A percentile compares a stretch with the other conserved stretches of the same genome.
phyloP scores from a whole-genome alignment of 1,140 invertebrate genomes.

The Calephelis virginiensis region DNA sequence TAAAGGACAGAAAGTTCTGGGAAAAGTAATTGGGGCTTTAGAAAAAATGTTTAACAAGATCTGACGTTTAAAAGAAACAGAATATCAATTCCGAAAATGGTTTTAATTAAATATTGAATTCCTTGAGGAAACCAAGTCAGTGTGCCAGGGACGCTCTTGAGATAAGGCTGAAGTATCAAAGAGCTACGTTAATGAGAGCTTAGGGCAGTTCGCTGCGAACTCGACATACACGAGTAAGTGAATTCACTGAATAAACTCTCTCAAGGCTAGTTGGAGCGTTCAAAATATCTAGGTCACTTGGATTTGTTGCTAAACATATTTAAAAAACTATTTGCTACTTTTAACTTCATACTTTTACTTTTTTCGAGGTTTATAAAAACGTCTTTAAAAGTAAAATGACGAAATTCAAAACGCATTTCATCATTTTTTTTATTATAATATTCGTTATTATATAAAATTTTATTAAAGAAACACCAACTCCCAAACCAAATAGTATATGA shows the following conservation, averaged over 20 bases:
- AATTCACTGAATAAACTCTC: constrained; percentile 45
- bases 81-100: background rate
- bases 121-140: constrained; percentile 39
- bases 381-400: too few relatives aligned
- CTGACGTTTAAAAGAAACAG: background rate
- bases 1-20: background rate
- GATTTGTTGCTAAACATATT: constrained; percentile 19
- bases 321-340: background rate
- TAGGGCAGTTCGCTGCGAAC: constrained; percentile 32
- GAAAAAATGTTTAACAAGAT: background rate
- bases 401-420: too few relatives aligned
- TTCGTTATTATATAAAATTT: too few relatives aligned
- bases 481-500: too few relatives aligned
- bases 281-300: constrained; percentile 32
- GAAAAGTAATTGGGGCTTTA: background rate
- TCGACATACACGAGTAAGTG: constrained; percentile 39
- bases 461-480: too few relatives aligned
- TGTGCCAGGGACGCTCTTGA: constrained; percentile 53
- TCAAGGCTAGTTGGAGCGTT: constrained; percentile 27
- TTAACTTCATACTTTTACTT: too few relatives aligned
- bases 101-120: constrained; percentile 6
- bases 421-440: too few relatives aligned
- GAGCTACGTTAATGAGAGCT: constrained; percentile 55
- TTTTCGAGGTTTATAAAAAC: too few relatives aligned
- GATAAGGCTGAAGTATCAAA: constrained; percentile 43